Percentiles rank a stretch among this genome's conserved stretches.
phyloP scores from a whole-genome alignment of 37 sponge, comb jelly and placozoan genomes.

The Oscarella lobularis region DNA sequence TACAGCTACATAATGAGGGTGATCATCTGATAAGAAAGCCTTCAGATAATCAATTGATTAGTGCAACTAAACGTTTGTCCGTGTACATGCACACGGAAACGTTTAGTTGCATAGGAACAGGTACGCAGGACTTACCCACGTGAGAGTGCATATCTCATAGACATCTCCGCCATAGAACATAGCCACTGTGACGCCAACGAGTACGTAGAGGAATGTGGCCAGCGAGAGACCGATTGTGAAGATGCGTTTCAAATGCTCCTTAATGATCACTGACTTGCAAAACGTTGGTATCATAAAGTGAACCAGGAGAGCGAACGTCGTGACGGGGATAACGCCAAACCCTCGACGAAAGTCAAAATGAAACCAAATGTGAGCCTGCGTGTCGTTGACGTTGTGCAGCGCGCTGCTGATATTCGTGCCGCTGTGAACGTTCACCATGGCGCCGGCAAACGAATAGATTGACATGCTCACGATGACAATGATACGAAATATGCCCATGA shows the following conservation, averaged over 20 bases:
- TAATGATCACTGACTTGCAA: conserved; percentile 53
- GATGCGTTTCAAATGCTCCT: conserved; percentile 24
- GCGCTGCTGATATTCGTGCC: not conserved
- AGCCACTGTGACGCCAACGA: not conserved
- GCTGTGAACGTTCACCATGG: not conserved
- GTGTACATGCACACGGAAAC: too few relatives aligned
- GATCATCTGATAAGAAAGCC: too few relatives aligned
- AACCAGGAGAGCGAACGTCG: conserved; percentile 55
- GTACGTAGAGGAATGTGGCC: not conserved
- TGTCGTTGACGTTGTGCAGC: not conserved
- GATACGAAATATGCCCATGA: conserved; percentile 57
- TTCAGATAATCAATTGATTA: too few relatives aligned
- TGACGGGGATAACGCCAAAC: conserved; percentile 53
- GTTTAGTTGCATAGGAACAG: too few relatives aligned
- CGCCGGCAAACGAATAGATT: conserved; percentile 34
- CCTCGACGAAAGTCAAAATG: conserved; percentile 46
- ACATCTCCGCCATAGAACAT: not conserved
- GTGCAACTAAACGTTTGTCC: too few relatives aligned
- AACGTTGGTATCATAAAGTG: conserved; percentile 77
- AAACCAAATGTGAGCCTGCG: conserved; percentile 1
- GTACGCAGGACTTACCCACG: not conserved
- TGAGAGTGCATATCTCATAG: not conserved
- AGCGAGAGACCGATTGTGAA: not conserved
- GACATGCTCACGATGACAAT: conserved; percentile 42
- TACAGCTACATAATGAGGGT: too few relatives aligned